Percentiles rank a stretch among this genome's conserved stretches.
Conservation (phyloP, 2,797 vertebrate genomes). For the Emydoidea blandingii region DNA sequence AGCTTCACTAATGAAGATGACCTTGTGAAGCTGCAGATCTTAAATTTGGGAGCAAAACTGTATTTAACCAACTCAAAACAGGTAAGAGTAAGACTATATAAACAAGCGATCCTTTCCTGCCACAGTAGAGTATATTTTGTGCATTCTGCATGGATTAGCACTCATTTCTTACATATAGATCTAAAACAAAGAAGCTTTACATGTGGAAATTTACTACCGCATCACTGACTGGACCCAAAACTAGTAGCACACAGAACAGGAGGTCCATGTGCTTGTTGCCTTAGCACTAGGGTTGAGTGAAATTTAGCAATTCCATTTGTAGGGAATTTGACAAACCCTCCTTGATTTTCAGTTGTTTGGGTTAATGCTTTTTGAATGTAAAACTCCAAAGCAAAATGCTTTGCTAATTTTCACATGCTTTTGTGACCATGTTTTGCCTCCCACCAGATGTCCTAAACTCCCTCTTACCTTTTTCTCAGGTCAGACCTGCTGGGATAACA, state of each 20-base stretch:
- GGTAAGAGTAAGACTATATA: conserved; percentile 79
- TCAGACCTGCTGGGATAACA: no score
- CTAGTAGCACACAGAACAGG: background rate
- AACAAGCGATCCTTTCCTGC: fast-evolving
- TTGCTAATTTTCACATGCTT: background rate
- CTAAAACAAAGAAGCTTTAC: background rate
- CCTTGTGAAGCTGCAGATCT: conserved; percentile 94
- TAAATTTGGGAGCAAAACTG: conserved; percentile 95
- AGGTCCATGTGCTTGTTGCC: background rate
- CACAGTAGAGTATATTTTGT: background rate
- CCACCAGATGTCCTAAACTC: background rate
- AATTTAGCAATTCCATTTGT: background rate
- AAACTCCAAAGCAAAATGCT: background rate
- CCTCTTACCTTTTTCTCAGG: background rate
- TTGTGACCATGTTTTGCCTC: background rate
- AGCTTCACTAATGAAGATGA: conserved; percentile 94
- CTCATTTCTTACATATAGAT: background rate
- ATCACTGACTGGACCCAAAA: background rate
- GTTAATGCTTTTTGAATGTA: background rate
- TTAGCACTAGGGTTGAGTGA: background rate
- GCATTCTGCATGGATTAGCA: background rate
- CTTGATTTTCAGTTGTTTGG: background rate
- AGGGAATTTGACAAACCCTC: background rate
- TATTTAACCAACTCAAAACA: conserved; percentile 98
- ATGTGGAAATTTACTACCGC: background rate